These are phyloP conservation scores for Hypercompe scribonia DNA, from an alignment of 2,888 invertebrate species.

Conservation along the genomic window DNA sequence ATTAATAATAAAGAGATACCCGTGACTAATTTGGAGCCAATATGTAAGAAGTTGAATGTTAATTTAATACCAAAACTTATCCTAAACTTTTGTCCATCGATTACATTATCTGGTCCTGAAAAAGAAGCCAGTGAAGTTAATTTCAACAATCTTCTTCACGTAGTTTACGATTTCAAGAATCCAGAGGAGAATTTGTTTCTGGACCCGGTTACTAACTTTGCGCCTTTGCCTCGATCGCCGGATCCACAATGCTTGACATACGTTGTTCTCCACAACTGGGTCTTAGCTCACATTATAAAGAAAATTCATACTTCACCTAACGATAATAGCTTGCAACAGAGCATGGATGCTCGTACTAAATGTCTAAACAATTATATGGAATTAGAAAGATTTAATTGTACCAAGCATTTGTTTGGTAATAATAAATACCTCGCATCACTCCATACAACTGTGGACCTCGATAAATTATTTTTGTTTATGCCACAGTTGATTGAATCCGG, in stretches of 20 bases:
- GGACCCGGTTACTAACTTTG: constrained; percentile 78
- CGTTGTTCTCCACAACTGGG: constrained; percentile 89
- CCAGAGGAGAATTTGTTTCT: constrained; percentile 81
- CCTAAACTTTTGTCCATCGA: constrained; percentile 90
- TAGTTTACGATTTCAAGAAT: constrained; percentile 78
- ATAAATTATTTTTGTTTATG: constrained; percentile 83
- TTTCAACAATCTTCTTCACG: constrained; percentile 75
- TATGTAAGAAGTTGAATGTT: constrained; percentile 90
- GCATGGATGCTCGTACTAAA: constrained; percentile 86
- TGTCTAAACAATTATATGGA: constrained; percentile 88
- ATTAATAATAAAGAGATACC: constrained; percentile 89
- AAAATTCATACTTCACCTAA: constrained; percentile 87
- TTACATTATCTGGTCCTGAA: constrained; percentile 77
- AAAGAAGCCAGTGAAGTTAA: constrained; percentile 75
- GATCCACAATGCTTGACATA: constrained; percentile 87
- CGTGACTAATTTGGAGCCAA: constrained; percentile 89
- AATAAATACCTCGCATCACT: constrained; percentile 88
- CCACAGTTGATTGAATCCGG: constrained; percentile 77
- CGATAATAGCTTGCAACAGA: constrained; percentile 78
- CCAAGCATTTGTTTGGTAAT: constrained; percentile 84
- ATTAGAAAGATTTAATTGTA: constrained; percentile 82
- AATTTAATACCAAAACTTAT: constrained; percentile 91
- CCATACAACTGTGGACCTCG: constrained; percentile 84
- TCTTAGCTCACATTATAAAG: constrained; percentile 89
- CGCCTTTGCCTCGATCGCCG: constrained; percentile 77